Evolutionary conservation across 2,797 vertebrate genomes (phyloP).

Genomic region (Melanotaenia trifasciata): DNA sequence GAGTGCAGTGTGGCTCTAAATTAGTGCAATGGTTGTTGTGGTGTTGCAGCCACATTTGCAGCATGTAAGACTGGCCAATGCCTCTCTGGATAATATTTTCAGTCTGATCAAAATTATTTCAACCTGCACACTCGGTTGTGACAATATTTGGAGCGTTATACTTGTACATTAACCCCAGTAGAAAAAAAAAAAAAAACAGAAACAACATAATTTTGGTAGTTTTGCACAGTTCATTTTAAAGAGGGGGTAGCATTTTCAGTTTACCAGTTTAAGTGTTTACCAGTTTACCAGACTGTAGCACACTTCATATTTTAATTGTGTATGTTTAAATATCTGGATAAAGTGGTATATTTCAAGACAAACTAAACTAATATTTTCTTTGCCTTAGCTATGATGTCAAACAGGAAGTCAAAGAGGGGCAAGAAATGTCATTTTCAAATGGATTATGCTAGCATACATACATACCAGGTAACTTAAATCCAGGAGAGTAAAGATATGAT

Average conservation of each 20-base stretch:
- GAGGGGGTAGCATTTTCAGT: neutral
- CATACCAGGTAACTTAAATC: too few relatives aligned
- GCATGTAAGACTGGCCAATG: neutral
- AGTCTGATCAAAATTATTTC: neutral
- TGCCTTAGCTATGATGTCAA: too few relatives aligned
- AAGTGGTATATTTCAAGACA: neutral
- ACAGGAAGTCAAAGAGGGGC: too few relatives aligned
- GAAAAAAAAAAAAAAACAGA: neutral
- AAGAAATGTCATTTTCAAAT: too few relatives aligned
- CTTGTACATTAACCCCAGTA: neutral
- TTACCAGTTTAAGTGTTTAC: neutral
- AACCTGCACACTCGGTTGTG: slow-evolving; percentile 1
- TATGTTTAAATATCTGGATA: neutral
- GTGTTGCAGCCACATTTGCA: neutral
- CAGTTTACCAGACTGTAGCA: neutral
- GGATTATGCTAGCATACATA: too few relatives aligned
- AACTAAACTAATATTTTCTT: too few relatives aligned
- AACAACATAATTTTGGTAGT: neutral
- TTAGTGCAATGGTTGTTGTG: neutral
- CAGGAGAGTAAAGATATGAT: too few relatives aligned
- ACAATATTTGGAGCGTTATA: slow-evolving; percentile 14
- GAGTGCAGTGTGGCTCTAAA: neutral
- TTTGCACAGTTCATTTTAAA: neutral
- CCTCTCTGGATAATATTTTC: slow-evolving; percentile 3
- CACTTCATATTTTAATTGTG: neutral